Percentiles rank a stretch among this genome's conserved stretches.
phyloP scores from a whole-genome alignment of 2,113 vertebrate species.

The Mystacornis crossleyi region DNA sequence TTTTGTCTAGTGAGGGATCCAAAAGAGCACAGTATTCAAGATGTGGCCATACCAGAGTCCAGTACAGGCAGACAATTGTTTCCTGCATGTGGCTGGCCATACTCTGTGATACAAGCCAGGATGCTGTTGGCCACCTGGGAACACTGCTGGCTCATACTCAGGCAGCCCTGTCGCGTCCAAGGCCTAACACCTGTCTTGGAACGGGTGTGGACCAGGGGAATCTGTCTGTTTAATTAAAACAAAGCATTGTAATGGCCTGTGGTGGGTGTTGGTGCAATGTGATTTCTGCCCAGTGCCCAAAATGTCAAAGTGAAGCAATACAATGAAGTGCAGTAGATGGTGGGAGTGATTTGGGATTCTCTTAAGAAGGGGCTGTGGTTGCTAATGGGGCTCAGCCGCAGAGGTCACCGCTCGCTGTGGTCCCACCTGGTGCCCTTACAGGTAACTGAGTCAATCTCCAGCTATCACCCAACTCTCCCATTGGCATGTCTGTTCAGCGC shows the following conservation, averaged over 20 bases:
- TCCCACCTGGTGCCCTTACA: not conserved
- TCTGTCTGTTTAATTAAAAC: not conserved
- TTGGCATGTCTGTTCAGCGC: rapidly evolving
- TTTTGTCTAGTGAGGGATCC: not conserved
- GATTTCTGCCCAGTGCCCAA: not conserved
- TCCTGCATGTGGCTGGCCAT: not conserved
- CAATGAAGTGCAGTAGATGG: not conserved
- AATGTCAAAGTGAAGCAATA: not conserved
- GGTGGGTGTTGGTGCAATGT: not conserved
- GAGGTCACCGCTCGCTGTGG: not conserved
- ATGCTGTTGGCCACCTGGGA: not conserved
- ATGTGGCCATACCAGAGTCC: not conserved
- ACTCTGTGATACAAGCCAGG: not conserved
- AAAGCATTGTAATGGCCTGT: not conserved
- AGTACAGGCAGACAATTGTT: not conserved
- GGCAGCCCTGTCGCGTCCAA: not conserved
- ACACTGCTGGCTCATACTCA: not conserved
- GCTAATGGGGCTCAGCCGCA: not conserved
- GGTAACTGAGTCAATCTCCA: not conserved
- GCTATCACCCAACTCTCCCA: rapidly evolving
- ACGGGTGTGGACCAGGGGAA: not conserved
- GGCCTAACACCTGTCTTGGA: not conserved
- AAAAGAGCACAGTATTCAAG: not conserved
- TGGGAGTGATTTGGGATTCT: not conserved
- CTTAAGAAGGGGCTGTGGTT: not conserved